Evolutionary conservation across 1,140 invertebrate species (phyloP), one percentile per base, ranked within the genome.

Genomic region (Leptonema lineaticorne): DNA sequence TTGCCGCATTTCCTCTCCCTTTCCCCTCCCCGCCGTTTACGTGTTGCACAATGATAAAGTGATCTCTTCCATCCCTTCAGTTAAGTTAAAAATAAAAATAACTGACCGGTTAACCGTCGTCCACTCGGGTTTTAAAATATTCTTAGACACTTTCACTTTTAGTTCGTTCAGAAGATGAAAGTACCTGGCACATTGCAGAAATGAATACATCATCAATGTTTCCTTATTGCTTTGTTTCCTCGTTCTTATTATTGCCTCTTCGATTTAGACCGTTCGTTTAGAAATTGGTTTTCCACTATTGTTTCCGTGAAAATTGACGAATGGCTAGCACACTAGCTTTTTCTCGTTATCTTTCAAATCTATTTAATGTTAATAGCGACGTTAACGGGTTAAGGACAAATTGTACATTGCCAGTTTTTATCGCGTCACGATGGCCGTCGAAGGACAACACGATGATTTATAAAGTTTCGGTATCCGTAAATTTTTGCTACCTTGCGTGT

Each of bases 81-180:
- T 24, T 26, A 20, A 24, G 24, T 48, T 24, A 24, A 48, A 48
- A 24, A 33, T 33, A 14, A 30, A 62, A 37, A 62, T 45, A 45
- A 24, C 22, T 27, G 59, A 53, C 37, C 59, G 59, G 57, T 41
- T 53, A 53, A 53, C 50, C n/a, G 48, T 16, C 14, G 57, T 59
- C 22, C 28, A 41, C 63, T 68, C 57, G 37, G 58, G n/a, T n/a
- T n/a, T 68, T 63, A 67, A 46, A 37, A 56, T 27, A 27, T n/a
- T 22, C n/a, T 48, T 18, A 41, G 29, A 14, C 41, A 46, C 67
- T 68, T 68, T 68, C 67, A 68, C 67, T 68, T 62, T 68, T 46
- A 56, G 53, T 50, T 37, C 33, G 37, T 24, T 18, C 8, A 56
- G 20, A 18, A 27, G 58, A 68, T 30, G 67, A 68, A 68, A 68